Percentiles rank a stretch among this genome's conserved stretches.
These are phyloP conservation scores for Dallia pectoralis DNA, from an alignment of 2,797 vertebrate genomes.

Conservation along the genomic window DNA sequence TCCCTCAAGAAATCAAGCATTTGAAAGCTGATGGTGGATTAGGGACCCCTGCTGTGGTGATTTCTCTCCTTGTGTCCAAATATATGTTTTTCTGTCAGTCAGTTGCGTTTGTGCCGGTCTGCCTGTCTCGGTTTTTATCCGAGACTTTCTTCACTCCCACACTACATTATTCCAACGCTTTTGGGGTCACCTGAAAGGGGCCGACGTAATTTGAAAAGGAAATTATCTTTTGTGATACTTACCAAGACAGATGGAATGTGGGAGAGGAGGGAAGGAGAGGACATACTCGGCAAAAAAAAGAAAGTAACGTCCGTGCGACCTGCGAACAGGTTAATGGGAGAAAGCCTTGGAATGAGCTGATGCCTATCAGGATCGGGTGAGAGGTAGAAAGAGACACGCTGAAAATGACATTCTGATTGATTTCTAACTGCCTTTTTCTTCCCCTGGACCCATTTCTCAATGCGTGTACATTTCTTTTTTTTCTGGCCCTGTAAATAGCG, in stretches of 20 bases:
- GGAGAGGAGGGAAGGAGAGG: background rate
- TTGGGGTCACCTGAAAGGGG: conserved; percentile 68
- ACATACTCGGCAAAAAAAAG: conserved; percentile 44
- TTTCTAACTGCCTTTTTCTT: conserved; percentile 64
- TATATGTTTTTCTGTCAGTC: conserved; percentile 55
- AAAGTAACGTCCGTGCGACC: conserved; percentile 55
- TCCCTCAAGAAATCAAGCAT: background rate
- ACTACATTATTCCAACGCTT: conserved; percentile 72
- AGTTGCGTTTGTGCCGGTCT: conserved; percentile 58
- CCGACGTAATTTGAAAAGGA: conserved; percentile 78
- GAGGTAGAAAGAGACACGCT: conserved; percentile 24
- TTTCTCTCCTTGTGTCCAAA: conserved; percentile 27
- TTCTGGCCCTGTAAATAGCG: conserved; percentile 56
- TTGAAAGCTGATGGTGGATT: background rate
- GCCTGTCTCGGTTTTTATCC: conserved; percentile 59
- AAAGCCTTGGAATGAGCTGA: conserved; percentile 63
- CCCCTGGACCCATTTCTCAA: conserved; percentile 66
- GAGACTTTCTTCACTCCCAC: conserved; percentile 65
- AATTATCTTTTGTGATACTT: conserved; percentile 77
- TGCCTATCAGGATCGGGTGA: conserved; percentile 62
- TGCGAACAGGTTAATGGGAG: conserved; percentile 72
- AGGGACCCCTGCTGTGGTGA: background rate
- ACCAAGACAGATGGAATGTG: conserved; percentile 55
- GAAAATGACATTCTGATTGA: conserved; percentile 72
- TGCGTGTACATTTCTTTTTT: conserved; percentile 47